Evolutionary conservation across 1,140 invertebrate genomes (phyloP), one percentile per base, ranked within the genome.

Genomic region (Anadara kagoshimensis): DNA sequence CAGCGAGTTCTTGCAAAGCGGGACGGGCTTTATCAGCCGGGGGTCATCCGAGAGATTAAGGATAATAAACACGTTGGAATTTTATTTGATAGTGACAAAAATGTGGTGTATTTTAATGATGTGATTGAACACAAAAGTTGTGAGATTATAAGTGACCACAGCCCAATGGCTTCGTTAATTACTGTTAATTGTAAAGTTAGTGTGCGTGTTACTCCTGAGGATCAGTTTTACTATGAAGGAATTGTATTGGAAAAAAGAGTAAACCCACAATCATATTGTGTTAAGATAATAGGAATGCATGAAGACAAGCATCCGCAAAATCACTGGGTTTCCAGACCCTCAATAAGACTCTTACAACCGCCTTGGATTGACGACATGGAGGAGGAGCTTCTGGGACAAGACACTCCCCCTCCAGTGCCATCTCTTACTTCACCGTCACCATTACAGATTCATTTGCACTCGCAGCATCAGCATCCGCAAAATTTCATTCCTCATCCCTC

Each of bases 301-400:
- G 81, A 85, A 26, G 78, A 78, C 18, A 82, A 71, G 12, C 69
- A 65, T 61, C 59, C 69, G 14, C 65, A 68, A 14, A 51, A 62
- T 14, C 66, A 75, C 11, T 85, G 93, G 76, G 93, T 96, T 61
- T 94, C 94, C 80, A 91, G 97, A 43, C 95, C 97, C 1, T 95
- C 97, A 87, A 88, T 98, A 47, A 92, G 97, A n/a, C 92, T 98
- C 1, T 88, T 98, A 65, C 92, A 94, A 83, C 96, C 97, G 16
- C 97, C 97, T 0, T 99, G 97, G 97, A 95, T 93, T 90, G 97
- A 98, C 83, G 97, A 99, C 88, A 89, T 98, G 54, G 95, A 96
- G 83, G 94, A 94, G 53, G 63, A 63, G 26, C 53, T 72, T n/a
- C 57, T 69, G 14, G 63, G 82, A 44, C 78, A 71, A 45, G 78